Evolutionary conservation across 1,140 invertebrate species (phyloP).

Genomic region (Diabrotica undecimpunctata): DNA sequence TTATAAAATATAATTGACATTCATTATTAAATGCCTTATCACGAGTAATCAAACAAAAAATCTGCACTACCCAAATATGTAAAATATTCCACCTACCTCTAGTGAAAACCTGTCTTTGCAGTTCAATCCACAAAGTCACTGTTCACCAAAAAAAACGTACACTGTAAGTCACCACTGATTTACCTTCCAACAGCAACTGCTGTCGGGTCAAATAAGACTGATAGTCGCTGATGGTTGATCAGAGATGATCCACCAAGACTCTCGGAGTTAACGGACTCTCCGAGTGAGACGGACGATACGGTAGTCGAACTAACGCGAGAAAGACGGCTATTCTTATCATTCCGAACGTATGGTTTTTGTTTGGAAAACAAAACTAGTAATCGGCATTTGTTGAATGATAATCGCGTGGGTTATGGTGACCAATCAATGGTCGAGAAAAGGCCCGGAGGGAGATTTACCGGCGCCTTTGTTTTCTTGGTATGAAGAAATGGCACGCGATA

Average conservation of each 20-base stretch:
- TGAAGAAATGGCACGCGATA: constrained; percentile 8
- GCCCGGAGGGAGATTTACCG: not conserved
- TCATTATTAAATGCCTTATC: no score
- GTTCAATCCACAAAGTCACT: no score
- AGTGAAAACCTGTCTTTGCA: no score
- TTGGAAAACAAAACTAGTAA: constrained; percentile 14
- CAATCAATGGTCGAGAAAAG: constrained; percentile 13
- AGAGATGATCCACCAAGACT: not conserved
- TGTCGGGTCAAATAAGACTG: constrained; percentile 2
- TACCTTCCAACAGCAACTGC: not conserved
- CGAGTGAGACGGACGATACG: not conserved
- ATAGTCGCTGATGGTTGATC: not conserved
- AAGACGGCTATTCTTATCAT: not conserved
- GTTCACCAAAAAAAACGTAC: no score
- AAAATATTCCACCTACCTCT: no score
- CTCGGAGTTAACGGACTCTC: not conserved
- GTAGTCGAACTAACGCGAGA: not conserved
- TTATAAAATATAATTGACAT: no score
- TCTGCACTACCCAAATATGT: no score
- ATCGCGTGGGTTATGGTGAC: constrained; percentile 20
- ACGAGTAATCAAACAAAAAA: no score
- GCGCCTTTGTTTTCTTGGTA: not conserved
- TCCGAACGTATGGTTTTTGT: not conserved
- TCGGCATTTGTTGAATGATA: constrained; percentile 21
- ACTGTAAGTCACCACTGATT: no score